Percentiles rank a stretch among this genome's conserved stretches.
Conservation (phyloP, 1,140 invertebrate species). For the Schlechtendalia chinensis region DNA sequence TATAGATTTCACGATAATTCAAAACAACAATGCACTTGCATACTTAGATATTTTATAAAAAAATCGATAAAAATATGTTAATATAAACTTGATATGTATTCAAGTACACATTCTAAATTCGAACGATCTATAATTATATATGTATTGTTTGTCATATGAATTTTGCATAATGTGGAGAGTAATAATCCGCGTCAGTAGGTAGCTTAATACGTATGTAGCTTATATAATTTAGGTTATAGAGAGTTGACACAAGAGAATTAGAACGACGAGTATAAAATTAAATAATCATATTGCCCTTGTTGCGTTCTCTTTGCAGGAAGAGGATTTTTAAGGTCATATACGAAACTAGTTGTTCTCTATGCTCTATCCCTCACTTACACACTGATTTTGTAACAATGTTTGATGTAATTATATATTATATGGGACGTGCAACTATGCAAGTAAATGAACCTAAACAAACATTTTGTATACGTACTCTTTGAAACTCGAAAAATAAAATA, state of each 20-base stretch:
- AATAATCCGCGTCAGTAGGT: too few species aligned
- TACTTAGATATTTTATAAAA: too few species aligned
- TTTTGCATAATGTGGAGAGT: too few species aligned
- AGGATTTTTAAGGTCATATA: slow-evolving; percentile 32
- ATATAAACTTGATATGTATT: too few species aligned
- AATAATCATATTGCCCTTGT: slow-evolving; percentile 34
- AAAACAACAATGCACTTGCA: too few species aligned
- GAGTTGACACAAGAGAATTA: background rate
- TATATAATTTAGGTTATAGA: background rate
- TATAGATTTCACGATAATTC: too few species aligned
- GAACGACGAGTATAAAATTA: background rate
- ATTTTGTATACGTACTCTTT: background rate
- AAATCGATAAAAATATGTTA: too few species aligned
- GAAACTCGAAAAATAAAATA: background rate
- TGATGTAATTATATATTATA: too few species aligned
- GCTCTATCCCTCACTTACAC: background rate
- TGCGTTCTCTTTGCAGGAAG: slow-evolving; percentile 11
- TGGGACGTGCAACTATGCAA: background rate
- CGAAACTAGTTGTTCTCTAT: background rate
- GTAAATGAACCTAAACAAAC: background rate
- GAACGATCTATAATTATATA: too few species aligned
- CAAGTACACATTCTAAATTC: too few species aligned
- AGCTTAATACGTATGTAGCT: too few species aligned
- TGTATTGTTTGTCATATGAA: too few species aligned
- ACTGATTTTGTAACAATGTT: slow-evolving; percentile 9